Conservation (phyloP, 2,888 invertebrate species). For the Cephus sareptanus region DNA sequence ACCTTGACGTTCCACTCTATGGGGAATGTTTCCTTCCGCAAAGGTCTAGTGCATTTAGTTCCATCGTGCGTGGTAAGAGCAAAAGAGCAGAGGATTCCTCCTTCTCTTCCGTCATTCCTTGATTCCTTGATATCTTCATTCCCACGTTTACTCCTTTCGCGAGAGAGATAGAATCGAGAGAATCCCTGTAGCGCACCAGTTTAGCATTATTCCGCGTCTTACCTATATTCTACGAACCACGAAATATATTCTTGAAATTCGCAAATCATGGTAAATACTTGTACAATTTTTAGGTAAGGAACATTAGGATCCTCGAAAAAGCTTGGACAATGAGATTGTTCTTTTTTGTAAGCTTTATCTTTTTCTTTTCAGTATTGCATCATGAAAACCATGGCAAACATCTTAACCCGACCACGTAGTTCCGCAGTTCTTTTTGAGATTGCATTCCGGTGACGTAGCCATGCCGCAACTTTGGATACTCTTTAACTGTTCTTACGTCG, state of each 20-base stretch:
- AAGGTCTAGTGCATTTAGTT: neutral
- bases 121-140: neutral
- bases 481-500: constrained; percentile 4
- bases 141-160: neutral
- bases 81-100: neutral
- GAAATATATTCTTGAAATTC: neutral
- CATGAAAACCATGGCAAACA: neutral
- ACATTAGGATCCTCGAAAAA: neutral
- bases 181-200: neutral
- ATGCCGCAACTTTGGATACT: neutral
- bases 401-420: neutral
- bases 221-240: neutral
- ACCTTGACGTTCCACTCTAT: neutral
- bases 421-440: neutral
- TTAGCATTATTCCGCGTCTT: neutral
- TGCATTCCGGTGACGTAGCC: neutral
- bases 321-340: neutral
- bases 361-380: neutral
- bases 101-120: no score
- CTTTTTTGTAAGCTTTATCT: neutral
- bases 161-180: neutral
- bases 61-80: neutral
- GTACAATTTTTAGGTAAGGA: neutral
- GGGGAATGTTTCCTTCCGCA: no score
- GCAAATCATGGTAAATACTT: neutral